These are phyloP conservation scores for Zaprionus camerounensis DNA, from an alignment of 1,140 invertebrate genomes.

Conservation along the genomic window DNA sequence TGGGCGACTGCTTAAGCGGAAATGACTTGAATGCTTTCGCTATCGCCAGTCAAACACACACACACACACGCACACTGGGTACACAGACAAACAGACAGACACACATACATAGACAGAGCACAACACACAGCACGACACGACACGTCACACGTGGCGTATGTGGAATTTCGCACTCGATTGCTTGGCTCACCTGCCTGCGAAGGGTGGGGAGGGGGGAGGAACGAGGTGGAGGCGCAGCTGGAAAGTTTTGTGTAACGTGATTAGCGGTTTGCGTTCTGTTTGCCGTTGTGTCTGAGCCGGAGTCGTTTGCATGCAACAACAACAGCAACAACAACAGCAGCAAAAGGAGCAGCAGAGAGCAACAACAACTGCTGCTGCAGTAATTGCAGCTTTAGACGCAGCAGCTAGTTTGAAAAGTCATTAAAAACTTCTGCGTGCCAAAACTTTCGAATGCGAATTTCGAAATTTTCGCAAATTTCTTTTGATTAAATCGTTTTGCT, in stretches of 20 bases:
- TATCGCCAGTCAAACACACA: constrained; percentile 35
- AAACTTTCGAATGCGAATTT: constrained; percentile 71
- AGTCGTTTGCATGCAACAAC: constrained; percentile 46
- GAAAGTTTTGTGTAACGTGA: constrained; percentile 78
- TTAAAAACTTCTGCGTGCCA: constrained; percentile 68
- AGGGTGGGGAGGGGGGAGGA: not conserved
- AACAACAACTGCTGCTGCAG: constrained; percentile 40
- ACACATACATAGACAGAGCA: not conserved
- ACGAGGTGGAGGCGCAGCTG: constrained; percentile 7
- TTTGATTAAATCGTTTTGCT: constrained; percentile 74
- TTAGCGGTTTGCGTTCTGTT: constrained; percentile 78
- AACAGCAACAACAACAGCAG: constrained; percentile 11
- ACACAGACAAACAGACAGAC: constrained; percentile 6
- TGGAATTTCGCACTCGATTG: constrained; percentile 81
- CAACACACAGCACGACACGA: constrained; percentile 20
- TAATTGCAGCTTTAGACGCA: constrained; percentile 70
- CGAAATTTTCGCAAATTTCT: constrained; percentile 40
- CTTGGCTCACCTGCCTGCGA: constrained; percentile 42
- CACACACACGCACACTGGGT: constrained; percentile 22
- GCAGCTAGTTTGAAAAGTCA: constrained; percentile 69
- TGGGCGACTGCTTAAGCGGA: constrained; percentile 77
- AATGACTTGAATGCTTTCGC: constrained; percentile 79
- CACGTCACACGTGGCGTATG: constrained; percentile 71
- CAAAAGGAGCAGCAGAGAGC: not conserved
- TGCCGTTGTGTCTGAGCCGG: constrained; percentile 61